Percentiles rank a stretch among this genome's conserved stretches.
Conservation (phyloP, 2,888 invertebrate genomes). For the Cephalotes varians region DNA sequence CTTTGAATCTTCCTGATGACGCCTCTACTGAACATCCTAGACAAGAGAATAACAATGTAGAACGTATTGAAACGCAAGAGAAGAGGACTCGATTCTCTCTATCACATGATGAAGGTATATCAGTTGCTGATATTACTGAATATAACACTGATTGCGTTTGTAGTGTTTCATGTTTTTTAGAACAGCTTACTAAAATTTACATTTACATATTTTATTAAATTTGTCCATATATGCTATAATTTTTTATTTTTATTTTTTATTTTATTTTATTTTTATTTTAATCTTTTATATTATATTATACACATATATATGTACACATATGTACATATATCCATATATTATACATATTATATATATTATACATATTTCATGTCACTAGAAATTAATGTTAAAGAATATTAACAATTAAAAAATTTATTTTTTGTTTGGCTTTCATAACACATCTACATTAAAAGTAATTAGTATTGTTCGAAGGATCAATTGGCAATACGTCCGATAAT, state of each 20-base stretch:
- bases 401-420: conserved; percentile 4
- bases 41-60: conserved; percentile 77
- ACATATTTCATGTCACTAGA: neutral
- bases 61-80: conserved; percentile 85
- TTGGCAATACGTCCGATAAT: conserved; percentile 97
- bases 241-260: neutral
- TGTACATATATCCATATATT: too few relatives aligned
- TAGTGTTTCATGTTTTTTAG: neutral
- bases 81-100: conserved; percentile 90
- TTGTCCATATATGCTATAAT: neutral
- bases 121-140: conserved; percentile 15
- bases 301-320: too few relatives aligned
- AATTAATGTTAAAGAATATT: conserved; percentile 4
- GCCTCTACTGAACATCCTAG: conserved; percentile 83
- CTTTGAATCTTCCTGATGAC: conserved; percentile 80
- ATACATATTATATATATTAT: too few relatives aligned
- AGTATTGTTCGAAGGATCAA: conserved; percentile 89
- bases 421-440: conserved; percentile 24
- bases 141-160: neutral
- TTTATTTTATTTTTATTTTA: neutral
- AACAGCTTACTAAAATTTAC: conserved; percentile 1
- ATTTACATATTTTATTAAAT: neutral
- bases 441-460: conserved; percentile 48
- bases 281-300: too few relatives aligned
- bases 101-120: conserved; percentile 92